phyloP scores from a whole-genome alignment of 2,113 vertebrate species.

The Macroglossus sobrinus region DNA sequence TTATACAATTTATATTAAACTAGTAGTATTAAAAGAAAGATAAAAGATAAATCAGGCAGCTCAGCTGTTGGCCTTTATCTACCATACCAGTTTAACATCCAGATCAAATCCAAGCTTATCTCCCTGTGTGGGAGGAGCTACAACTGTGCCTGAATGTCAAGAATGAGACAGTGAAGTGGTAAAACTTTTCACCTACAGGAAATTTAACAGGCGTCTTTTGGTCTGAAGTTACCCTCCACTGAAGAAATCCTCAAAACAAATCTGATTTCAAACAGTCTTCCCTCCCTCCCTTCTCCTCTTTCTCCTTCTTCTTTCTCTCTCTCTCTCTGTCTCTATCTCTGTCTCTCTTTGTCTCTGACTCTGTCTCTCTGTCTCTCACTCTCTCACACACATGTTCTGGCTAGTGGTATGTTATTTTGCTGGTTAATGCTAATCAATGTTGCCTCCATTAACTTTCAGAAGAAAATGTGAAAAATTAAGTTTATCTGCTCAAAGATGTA shows the following conservation, averaged over 20 bases:
- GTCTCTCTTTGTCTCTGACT: background rate
- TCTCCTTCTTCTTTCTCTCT: background rate
- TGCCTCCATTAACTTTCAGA: background rate
- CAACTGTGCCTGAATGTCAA: background rate
- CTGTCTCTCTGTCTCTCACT: background rate
- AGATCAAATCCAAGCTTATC: background rate
- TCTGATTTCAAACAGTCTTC: background rate
- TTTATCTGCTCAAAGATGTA: background rate
- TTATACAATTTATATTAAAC: background rate
- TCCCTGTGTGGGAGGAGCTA: background rate
- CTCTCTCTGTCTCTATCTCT: background rate
- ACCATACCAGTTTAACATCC: background rate
- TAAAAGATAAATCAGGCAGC: conserved; percentile 5
- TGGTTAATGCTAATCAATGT: background rate
- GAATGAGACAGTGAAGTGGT: background rate
- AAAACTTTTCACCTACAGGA: background rate
- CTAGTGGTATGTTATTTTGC: background rate
- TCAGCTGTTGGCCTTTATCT: background rate
- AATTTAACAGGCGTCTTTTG: background rate
- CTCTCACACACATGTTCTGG: background rate
- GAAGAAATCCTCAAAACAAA: background rate
- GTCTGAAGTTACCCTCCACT: background rate
- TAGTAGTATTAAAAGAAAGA: background rate
- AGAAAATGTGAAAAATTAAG: background rate
- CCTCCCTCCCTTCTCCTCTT: no score